These are phyloP conservation scores for Daktulosphaira vitifoliae DNA, from an alignment of 1,140 invertebrate species.

Conservation along the genomic window DNA sequence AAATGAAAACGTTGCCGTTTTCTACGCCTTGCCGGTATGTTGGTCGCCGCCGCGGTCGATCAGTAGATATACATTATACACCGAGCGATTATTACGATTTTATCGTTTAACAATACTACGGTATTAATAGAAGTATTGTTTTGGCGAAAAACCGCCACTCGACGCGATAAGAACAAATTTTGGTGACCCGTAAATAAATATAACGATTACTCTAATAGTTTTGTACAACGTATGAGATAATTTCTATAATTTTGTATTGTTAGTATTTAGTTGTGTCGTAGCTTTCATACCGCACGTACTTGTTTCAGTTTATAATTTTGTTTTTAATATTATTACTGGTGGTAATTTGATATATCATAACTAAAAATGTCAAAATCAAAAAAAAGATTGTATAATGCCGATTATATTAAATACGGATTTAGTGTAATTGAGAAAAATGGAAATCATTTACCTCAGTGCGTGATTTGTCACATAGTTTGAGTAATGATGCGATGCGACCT, in stretches of 20 bases:
- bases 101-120: too few species aligned
- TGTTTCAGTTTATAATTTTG: not conserved
- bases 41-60: too few species aligned
- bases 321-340: constrained; percentile 8
- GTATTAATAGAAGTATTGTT: too few species aligned
- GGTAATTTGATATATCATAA: constrained; percentile 23
- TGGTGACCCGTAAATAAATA: not conserved
- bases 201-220: constrained; percentile 2
- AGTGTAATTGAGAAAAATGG: too few species aligned
- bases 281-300: constrained; percentile 3
- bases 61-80: too few species aligned
- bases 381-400: constrained; percentile 34
- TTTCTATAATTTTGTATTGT: constrained; percentile 9
- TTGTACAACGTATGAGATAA: constrained; percentile 5
- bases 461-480: constrained; percentile 33
- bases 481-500: constrained; percentile 34
- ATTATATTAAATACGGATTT: constrained; percentile 36
- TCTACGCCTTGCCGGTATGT: too few species aligned
- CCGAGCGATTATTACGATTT: too few species aligned
- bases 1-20: too few species aligned
- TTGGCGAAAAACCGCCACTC: constrained; percentile 4
- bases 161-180: constrained; percentile 2
- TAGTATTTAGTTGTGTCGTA: not conserved
- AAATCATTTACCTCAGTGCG: too few species aligned
- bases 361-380: constrained; percentile 25